Evolutionary conservation across 30 jellyfish, hydroid and myxozoan species (phyloP).

Genomic region (Phacellophora camtschatica): DNA sequence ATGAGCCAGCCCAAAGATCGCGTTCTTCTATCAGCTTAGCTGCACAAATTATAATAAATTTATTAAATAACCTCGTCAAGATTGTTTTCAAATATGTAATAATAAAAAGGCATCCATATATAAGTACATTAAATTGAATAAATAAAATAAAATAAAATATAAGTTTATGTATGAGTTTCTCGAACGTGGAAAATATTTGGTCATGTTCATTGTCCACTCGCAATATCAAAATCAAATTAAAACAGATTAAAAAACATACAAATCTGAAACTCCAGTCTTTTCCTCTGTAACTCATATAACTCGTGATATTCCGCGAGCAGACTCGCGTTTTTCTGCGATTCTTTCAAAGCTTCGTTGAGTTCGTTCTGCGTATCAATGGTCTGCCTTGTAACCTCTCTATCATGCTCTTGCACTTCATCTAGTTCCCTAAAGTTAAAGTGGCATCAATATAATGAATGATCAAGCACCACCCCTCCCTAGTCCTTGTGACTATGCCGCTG

Average conservation of each 20-base stretch:
- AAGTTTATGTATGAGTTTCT: no score
- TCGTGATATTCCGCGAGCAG: conserved; percentile 86
- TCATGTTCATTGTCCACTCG: no score
- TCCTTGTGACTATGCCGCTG: no score
- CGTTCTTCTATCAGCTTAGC: conserved; percentile 85
- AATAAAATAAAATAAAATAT: no score
- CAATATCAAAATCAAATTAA: no score
- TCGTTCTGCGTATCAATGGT: conserved; percentile 78
- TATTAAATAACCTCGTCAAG: no score
- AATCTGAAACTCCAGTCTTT: conserved; percentile 76
- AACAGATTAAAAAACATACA: no score
- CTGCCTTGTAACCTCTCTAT: conserved; percentile 77
- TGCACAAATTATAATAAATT: neutral
- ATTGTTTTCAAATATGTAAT: neutral
- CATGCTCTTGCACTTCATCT: conserved; percentile 77
- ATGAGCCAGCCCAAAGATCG: conserved; percentile 93
- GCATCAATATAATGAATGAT: no score
- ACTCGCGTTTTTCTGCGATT: conserved; percentile 86
- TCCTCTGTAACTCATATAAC: conserved; percentile 81
- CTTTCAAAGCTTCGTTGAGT: conserved; percentile 77
- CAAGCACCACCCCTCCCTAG: no score
- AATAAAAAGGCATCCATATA: neutral
- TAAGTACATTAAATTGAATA: no score
- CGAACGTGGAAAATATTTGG: no score
- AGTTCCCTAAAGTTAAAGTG: no score